These are phyloP conservation scores for Zaprionus lachaisei DNA, from an alignment of 1,140 invertebrate species.

Conservation along the genomic window DNA sequence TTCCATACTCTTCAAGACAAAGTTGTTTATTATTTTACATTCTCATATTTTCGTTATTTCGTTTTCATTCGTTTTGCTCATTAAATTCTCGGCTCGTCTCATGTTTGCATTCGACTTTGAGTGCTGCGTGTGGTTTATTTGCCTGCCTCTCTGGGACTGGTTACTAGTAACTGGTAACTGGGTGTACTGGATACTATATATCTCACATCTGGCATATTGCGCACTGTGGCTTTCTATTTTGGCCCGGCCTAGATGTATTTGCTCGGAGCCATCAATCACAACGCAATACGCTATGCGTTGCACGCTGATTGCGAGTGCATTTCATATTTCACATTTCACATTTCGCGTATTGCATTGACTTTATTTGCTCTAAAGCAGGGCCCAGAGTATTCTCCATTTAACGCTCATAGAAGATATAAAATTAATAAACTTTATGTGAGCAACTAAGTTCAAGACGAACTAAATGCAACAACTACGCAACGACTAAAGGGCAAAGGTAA, in stretches of 20 bases:
- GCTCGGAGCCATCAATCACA: conserved; percentile 59
- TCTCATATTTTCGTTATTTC: conserved; percentile 78
- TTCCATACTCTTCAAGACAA: conserved; percentile 85
- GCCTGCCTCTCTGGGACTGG: conserved; percentile 53
- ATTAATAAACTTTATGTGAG: conserved; percentile 78
- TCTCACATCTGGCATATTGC: conserved; percentile 50
- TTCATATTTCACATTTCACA: conserved; percentile 13
- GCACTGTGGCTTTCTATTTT: conserved; percentile 43
- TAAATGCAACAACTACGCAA: conserved; percentile 77
- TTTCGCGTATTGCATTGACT: conserved; percentile 13
- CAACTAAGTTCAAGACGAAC: conserved; percentile 71
- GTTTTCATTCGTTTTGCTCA: conserved; percentile 38
- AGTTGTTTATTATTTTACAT: conserved; percentile 83
- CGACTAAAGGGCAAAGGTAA: conserved; percentile 52
- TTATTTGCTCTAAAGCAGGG: conserved; percentile 29
- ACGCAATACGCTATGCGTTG: conserved; percentile 8
- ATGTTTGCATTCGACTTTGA: conserved; percentile 64
- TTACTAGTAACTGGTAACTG: conserved; percentile 36
- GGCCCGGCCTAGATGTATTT: conserved; percentile 32
- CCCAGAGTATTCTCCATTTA: conserved; percentile 50
- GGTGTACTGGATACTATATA: conserved; percentile 28
- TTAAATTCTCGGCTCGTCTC: conserved; percentile 55
- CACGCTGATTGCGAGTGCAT: conserved; percentile 18
- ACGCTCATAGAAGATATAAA: conserved; percentile 80
- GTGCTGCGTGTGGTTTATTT: conserved; percentile 69